Percentiles rank a stretch among this genome's conserved stretches.
These are phyloP conservation scores for Trissolcus brochymenae DNA, from an alignment of 2,888 invertebrate genomes.

Conservation along the genomic window DNA sequence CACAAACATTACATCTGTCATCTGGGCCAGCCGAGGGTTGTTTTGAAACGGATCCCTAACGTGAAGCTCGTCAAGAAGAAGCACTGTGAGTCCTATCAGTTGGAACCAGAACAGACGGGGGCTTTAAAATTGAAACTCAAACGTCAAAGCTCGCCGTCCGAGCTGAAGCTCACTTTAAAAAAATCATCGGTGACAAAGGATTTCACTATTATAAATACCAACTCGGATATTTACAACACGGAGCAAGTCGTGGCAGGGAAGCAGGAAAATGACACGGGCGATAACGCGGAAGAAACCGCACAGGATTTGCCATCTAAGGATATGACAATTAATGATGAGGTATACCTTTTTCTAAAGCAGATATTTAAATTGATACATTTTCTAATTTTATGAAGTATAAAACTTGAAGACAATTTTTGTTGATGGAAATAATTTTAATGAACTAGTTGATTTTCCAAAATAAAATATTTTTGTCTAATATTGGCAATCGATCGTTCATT, in stretches of 20 bases:
- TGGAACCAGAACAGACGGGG: constrained; percentile 69
- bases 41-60: constrained; percentile 68
- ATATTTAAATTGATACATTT: no score
- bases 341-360: no score
- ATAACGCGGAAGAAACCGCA: constrained; percentile 65
- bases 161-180: constrained; percentile 69
- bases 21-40: constrained; percentile 68
- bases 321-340: constrained; percentile 72
- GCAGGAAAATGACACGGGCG: constrained; percentile 68
- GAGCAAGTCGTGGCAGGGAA: constrained; percentile 68
- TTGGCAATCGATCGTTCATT: no score
- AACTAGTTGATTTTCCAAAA: no score
- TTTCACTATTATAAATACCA: constrained; percentile 70
- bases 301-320: constrained; percentile 68
- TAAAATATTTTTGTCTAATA: no score
- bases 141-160: constrained; percentile 65
- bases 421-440: no score
- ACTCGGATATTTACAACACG: constrained; percentile 58
- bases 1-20: constrained; percentile 69
- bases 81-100: constrained; percentile 65
- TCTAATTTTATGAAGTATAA: no score
- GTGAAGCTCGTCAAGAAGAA: constrained; percentile 63
- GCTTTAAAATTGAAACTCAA: constrained; percentile 71
- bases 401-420: no score
- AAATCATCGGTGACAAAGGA: constrained; percentile 69